These are phyloP conservation scores for Gymnocephalus cernua DNA, from an alignment of 2,113 vertebrate species.

Conservation along the genomic window DNA sequence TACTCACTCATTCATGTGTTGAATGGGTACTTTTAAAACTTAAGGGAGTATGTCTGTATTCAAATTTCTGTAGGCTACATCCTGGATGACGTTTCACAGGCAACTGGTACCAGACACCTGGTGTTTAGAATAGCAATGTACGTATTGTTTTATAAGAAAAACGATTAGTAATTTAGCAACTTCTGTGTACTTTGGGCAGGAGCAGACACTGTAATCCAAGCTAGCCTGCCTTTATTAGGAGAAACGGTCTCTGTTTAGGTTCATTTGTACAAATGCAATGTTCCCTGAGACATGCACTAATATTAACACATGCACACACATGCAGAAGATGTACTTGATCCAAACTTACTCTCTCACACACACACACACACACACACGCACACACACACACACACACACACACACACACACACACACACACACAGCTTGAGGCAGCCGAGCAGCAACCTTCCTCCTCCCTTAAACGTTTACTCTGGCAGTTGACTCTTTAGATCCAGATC, in stretches of 20 bases:
- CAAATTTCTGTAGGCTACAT: no score
- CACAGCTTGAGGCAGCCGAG: conserved; percentile 23
- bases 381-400: conserved; percentile 6
- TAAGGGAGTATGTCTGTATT: background rate
- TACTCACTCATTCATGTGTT: background rate
- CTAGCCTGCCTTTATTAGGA: conserved; percentile 69
- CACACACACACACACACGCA: background rate
- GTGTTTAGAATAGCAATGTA: background rate
- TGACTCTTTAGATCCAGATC: conserved; percentile 38
- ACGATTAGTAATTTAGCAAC: background rate
- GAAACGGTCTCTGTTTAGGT: conserved; percentile 21
- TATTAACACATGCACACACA: conserved; percentile 13
- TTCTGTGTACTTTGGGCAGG: background rate
- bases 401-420: background rate
- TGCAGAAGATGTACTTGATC: background rate
- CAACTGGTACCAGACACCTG: no score
- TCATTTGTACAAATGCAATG: background rate
- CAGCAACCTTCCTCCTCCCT: conserved; percentile 41
- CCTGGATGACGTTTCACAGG: no score
- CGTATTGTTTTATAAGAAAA: background rate
- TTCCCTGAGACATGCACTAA: background rate
- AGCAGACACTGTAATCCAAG: background rate
- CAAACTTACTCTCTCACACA: background rate
- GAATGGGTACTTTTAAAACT: background rate
- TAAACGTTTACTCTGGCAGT: conserved; percentile 65